Evolutionary conservation across 2,888 invertebrate species (phyloP).

Genomic region (Archips xylosteana): DNA sequence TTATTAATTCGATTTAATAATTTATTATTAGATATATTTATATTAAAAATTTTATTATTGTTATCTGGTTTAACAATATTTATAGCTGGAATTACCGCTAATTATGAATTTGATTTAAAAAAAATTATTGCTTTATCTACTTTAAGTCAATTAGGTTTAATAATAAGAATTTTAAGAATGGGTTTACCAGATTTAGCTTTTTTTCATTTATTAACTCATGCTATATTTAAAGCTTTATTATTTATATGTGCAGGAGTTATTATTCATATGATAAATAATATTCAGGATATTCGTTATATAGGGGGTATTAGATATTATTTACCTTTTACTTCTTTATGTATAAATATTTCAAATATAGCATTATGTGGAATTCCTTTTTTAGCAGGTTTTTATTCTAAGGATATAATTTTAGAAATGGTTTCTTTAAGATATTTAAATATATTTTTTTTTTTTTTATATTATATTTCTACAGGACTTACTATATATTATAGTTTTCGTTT

Average conservation of each 20-base stretch:
- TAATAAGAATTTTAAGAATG: conserved; percentile 88
- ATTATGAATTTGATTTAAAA: conserved; percentile 89
- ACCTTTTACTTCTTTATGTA: conserved; percentile 82
- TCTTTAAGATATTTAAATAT: conserved; percentile 82
- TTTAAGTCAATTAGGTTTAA: conserved; percentile 90
- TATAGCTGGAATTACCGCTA: conserved; percentile 86
- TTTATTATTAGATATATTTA: conserved; percentile 70
- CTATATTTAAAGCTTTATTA: conserved; percentile 91
- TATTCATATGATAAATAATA: conserved; percentile 87
- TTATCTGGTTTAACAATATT: conserved; percentile 86
- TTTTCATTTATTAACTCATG: conserved; percentile 91
- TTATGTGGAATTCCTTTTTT: conserved; percentile 88
- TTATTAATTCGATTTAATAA: conserved; percentile 89
- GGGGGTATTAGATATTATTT: conserved; percentile 77
- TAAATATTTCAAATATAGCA: conserved; percentile 86
- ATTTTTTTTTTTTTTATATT: conserved; percentile 82
- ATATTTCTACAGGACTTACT: conserved; percentile 85
- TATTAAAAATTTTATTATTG: conserved; percentile 82
- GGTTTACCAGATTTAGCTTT: conserved; percentile 85
- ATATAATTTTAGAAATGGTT: conserved; percentile 86
- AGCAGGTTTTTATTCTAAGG: conserved; percentile 88
- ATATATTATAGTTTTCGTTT: conserved; percentile 85
- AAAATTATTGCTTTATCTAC: conserved; percentile 93
- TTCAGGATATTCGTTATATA: conserved; percentile 89
- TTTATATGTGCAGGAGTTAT: conserved; percentile 90